These are phyloP conservation scores for Trichogramma evanescens DNA, from an alignment of 2,888 invertebrate genomes.

Conservation along the genomic window DNA sequence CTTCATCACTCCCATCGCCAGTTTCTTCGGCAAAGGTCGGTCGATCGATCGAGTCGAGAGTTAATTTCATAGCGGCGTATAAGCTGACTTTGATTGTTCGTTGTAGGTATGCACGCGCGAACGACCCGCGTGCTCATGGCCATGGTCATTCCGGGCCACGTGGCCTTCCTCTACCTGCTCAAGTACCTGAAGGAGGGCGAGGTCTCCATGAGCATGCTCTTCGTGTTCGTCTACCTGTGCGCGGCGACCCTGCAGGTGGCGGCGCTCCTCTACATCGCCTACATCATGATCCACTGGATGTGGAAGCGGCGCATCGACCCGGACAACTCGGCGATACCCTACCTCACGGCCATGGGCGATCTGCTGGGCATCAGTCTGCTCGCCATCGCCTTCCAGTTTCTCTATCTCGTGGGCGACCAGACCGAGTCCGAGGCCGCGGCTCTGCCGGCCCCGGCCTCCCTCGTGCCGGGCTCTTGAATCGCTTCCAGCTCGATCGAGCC, in stretches of 20 bases:
- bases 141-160: slow-evolving; percentile 72
- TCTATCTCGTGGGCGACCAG: slow-evolving; percentile 55
- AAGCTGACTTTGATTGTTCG: background rate
- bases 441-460: background rate
- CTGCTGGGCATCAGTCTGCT: slow-evolving; percentile 65
- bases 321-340: slow-evolving; percentile 71
- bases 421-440: slow-evolving; percentile 40
- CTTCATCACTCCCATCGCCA: slow-evolving; percentile 55
- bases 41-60: background rate
- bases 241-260: slow-evolving; percentile 59
- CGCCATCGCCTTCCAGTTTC: slow-evolving; percentile 58
- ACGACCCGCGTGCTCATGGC: slow-evolving; percentile 66
- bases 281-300: slow-evolving; percentile 59
- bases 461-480: no score
- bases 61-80: background rate
- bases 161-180: slow-evolving; percentile 68
- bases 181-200: slow-evolving; percentile 63
- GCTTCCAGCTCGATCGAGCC: no score
- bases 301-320: slow-evolving; percentile 63
- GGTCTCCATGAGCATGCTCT: slow-evolving; percentile 59
- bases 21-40: slow-evolving; percentile 58
- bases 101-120: slow-evolving; percentile 56
- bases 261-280: slow-evolving; percentile 57
- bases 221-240: slow-evolving; percentile 61
- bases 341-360: slow-evolving; percentile 72